Evolutionary conservation across 2,888 invertebrate species (phyloP), one percentile per base, ranked within the genome.

Genomic region (Sminthurinus aureus): DNA sequence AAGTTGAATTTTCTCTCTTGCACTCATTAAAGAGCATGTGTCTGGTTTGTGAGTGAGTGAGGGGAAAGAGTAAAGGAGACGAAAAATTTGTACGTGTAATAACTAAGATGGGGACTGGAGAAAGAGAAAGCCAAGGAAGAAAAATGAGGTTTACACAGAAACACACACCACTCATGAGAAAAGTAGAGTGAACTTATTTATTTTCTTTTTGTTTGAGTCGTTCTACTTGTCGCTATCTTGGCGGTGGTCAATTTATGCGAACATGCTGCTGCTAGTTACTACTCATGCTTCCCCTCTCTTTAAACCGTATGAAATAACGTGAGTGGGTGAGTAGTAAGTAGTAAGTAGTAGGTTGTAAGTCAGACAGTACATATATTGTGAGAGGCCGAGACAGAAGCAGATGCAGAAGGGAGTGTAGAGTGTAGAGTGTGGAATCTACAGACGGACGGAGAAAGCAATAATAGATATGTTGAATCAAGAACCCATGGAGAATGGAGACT

Each of bases 201-300:
- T 71, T 71, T 71, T 22, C 69, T 69, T 58, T 58, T 58, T 58
- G 58, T 58, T 18, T 18, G 18, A 58, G 58, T 58, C 58, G 58
- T 58, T 58, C 58, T 58, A 15, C 58, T 58, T 58, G 58, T 58
- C 58, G 13, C 58, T 13, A 15, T 58, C 58, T 58, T 58, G 58
- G 71, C 24, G 24, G 71, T 26, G 71, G 71, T 71, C 71, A 71
- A 69, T 71, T 71, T 71, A 71, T 71, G 71, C 71, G 22, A 4
- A 20, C 22, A 71, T 71, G 26, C 58, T 58, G 18, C 58, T 38
- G 38, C 38, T 38, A 38, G 38, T 6, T 38, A 6, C 38, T 38
- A 38, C 38, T 38, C 38, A 38, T 38, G 38, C 38, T 38, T 38
- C 38, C 6, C 38, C 6, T 38, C 38, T 38, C 38, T 38, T 38